Evolutionary conservation across 2,888 invertebrate genomes (phyloP), one percentile per base, ranked within the genome.

Genomic region (Drosophila bunnanda): DNA sequence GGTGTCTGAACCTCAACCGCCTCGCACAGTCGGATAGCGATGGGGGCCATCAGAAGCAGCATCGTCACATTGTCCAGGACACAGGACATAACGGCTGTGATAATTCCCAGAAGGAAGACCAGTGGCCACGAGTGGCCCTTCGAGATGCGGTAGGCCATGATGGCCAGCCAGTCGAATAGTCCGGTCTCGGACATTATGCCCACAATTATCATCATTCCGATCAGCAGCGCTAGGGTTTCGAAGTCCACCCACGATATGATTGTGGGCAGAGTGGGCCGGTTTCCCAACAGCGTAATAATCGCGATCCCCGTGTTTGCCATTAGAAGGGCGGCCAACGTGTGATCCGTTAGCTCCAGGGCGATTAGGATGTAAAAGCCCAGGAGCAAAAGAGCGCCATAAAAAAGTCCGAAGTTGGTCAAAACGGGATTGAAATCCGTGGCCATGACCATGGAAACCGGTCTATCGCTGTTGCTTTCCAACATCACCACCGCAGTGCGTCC

Each of bases 1-100:
- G 96, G 95, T 0, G 98, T 97, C 89, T 97, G 96, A 54, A 98
- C 89, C 77, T 95, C 95, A 94, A 97, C 96, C 32, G 97, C 97
- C 92, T 98, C 98, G 88, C 98, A 97, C n/a, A 98, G 94, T 92
- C 95, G 93, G 72, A 96, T 96, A 0, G 95, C 95, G 12, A 96
- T 95, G 0, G 96, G 96, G 4, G 96, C 95, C 93, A 96, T 94
- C 4, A 96, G 91, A 41, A 96, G 91, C 30, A 96, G 94, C 2
- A 96, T 96, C 0, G 96, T 96, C 0, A 96, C 96, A 88, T 96
- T 96, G 89, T 96, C 96, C 76, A 96, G 91, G 81, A 96, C 94
- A 2, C 95, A 94, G 0, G 96, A 96, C 5, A 96, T 87, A 0
- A 95, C 54, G 0, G 94, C 95, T 9, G 96, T 95, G 79, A 96